phyloP scores from a whole-genome alignment of 1,140 invertebrate genomes.

The Zaprionus camerounensis region DNA sequence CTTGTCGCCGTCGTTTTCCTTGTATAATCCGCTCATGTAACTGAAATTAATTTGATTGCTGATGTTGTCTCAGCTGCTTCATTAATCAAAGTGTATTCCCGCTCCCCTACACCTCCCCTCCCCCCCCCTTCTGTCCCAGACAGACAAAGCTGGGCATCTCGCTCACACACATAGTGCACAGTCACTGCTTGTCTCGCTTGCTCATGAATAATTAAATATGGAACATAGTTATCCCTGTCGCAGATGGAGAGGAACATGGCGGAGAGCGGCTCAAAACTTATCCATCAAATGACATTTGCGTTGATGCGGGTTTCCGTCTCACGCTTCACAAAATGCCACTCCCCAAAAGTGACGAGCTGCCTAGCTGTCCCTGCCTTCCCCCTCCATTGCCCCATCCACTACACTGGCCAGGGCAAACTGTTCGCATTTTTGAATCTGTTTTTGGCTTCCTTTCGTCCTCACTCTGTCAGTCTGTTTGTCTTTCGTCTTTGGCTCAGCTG shows the following conservation, averaged over 20 bases:
- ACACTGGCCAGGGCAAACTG: background rate
- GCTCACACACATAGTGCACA: slow-evolving; percentile 5
- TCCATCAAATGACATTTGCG: slow-evolving; percentile 80
- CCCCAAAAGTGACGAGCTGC: slow-evolving; percentile 8
- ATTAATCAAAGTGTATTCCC: slow-evolving; percentile 69
- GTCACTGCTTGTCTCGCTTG: slow-evolving; percentile 4
- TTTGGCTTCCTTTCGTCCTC: background rate
- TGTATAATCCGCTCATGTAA: slow-evolving; percentile 77
- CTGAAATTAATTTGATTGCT: slow-evolving; percentile 82
- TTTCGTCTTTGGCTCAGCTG: slow-evolving; percentile 51
- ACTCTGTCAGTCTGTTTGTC: slow-evolving; percentile 51
- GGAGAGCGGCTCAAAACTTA: slow-evolving; percentile 64
- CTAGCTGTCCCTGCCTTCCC: slow-evolving; percentile 11
- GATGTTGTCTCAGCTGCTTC: slow-evolving; percentile 82
- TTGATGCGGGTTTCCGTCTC: slow-evolving; percentile 69
- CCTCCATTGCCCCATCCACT: background rate
- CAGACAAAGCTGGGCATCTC: slow-evolving; percentile 6
- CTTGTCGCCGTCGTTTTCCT: slow-evolving; percentile 14
- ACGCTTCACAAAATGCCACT: slow-evolving; percentile 20
- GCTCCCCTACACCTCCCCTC: background rate
- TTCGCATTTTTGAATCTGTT: slow-evolving; percentile 5
- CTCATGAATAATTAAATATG: slow-evolving; percentile 79
- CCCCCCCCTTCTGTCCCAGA: background rate
- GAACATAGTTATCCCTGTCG: slow-evolving; percentile 68
- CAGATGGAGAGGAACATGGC: slow-evolving; percentile 8